Evolutionary conservation across 1,140 invertebrate species (phyloP).

Genomic region (Bilobella aurantiaca): DNA sequence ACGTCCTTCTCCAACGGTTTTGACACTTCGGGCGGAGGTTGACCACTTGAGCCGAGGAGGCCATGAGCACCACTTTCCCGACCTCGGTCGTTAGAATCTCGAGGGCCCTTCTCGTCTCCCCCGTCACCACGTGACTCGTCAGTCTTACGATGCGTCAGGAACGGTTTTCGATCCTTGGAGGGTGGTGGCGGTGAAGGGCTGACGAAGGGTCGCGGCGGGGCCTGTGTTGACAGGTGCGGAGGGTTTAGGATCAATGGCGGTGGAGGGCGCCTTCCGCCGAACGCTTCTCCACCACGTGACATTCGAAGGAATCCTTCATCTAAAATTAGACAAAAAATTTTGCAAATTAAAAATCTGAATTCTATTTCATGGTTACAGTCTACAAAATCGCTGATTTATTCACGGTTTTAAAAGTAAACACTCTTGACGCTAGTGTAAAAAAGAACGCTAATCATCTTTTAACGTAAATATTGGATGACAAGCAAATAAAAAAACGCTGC

Average conservation of each 20-base stretch:
- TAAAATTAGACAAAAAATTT: constrained; percentile 23
- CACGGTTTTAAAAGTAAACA: too few species aligned
- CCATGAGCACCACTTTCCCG: neutral
- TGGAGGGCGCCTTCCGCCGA: constrained; percentile 31
- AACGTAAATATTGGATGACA: too few species aligned
- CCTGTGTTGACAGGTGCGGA: constrained; percentile 32
- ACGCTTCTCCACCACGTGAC: constrained; percentile 35
- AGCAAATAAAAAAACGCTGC: too few species aligned
- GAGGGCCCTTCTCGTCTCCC: constrained; percentile 13
- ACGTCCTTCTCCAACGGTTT: constrained; percentile 34
- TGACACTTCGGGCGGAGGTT: too few species aligned
- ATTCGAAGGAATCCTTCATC: constrained; percentile 36
- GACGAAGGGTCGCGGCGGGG: constrained; percentile 24
- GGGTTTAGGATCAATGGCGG: constrained; percentile 30
- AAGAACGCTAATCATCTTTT: too few species aligned
- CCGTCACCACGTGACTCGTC: constrained; percentile 13
- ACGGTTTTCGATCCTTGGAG: neutral
- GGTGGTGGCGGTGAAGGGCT: neutral
- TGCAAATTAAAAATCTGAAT: neutral
- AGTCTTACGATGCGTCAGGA: too few species aligned
- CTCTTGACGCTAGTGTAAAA: too few species aligned
- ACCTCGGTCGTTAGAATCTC: constrained; percentile 3
- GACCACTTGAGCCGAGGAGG: neutral
- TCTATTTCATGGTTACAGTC: neutral
- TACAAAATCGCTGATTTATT: too few species aligned